Evolutionary conservation across 2,888 invertebrate species (phyloP), one percentile per base, ranked within the genome.

Genomic region (Plutella xylostella): DNA sequence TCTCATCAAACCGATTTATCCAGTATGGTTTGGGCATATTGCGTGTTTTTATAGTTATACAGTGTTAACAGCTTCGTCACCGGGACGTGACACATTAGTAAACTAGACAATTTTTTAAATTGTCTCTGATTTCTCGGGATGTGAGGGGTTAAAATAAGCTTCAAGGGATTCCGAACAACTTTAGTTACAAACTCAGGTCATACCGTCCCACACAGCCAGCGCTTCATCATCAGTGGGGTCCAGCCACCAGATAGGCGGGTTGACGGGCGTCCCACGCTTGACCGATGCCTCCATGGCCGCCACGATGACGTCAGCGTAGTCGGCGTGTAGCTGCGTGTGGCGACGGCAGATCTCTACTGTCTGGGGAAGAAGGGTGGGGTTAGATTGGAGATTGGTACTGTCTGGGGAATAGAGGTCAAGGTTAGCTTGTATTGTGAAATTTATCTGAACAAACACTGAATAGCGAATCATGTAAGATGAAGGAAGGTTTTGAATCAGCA

Each of bases 231-330:
- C 90, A 0, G 73, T 74, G 0, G 94, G 93, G 61, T 90, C 91
- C 0, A 91, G 61, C 94, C 94, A 95, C 95, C 95, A 96, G 50
- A 96, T 85, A 1, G 95, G 95, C 0, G 92, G 85, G 76, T 94
- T 93, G 42, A 94, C 88, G 0, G 94, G 94, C 0, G 87, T 85
- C 5, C 92, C 93, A 4, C 78, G 69, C 0, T 57, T 51, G 0
- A 89, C 85, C 0, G 89, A 85, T 1, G 85, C 72, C 45, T 86
- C 60, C 86, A 91, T 91, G 0, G 89, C 87, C 0, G 85, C 74
- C 19, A 85, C 71, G 43, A 93, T 89, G 25, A 82, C 77, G 7
- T 87, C 85, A 0, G 89, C 78, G 57, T 85, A 88, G 14, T 85
- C 65, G 0, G 85, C 86, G 61, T 93, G 93, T 3, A 94, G 64